Base-by-base conservation (phyloP, 2,797 vertebrate species). In the Chiloscyllium punctatum region DNA sequence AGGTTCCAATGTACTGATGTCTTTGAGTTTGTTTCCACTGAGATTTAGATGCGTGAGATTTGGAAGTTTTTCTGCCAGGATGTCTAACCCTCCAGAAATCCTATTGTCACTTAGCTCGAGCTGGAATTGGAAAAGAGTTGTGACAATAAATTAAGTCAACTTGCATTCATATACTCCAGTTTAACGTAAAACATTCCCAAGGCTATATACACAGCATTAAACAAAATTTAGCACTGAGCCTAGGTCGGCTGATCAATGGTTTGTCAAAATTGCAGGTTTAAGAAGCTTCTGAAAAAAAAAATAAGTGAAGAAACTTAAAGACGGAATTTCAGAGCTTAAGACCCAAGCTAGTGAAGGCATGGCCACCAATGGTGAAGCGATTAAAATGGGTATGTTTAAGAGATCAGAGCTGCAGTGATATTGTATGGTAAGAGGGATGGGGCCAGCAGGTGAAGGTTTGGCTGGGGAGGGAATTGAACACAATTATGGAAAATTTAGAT, bases 11-110 rank as follows among this genome's bases (percentile, higher is more conserved):
- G 98, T 99, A 97, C 98, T 98, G 97, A 99, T 98, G 97, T 99
- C 98, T 97, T 99, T 99, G 97, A 99, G 98, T 97, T 98, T 99
- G 97, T 99, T 99, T 96, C 99, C 99, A 96, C 98, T 99, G 97
- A 99, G 97, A 96, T 98, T 99, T 98, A 99, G 97, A 97, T 99
- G 98, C 97, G 98, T 99, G 97, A 99, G 98, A 97, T 98, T 98
- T 96, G 98, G 98, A 95, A 99, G 98, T 98, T 99, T 99, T 97
- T 98, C 98, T 97, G 98, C 98, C 98, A 99, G 97, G 97, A 98
- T 98, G 96, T 99, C 98, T 95, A 99, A 98, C 96, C 98, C 98
- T 95, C 98, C 98, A 11, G 97, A 98, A 97, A 99, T 99, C 98
- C 98, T 98, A 97, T 99, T 99, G 97, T 99, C 98, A 94, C 98